phyloP scores from a whole-genome alignment of 2,113 vertebrate species.

The Coturnix japonica region DNA sequence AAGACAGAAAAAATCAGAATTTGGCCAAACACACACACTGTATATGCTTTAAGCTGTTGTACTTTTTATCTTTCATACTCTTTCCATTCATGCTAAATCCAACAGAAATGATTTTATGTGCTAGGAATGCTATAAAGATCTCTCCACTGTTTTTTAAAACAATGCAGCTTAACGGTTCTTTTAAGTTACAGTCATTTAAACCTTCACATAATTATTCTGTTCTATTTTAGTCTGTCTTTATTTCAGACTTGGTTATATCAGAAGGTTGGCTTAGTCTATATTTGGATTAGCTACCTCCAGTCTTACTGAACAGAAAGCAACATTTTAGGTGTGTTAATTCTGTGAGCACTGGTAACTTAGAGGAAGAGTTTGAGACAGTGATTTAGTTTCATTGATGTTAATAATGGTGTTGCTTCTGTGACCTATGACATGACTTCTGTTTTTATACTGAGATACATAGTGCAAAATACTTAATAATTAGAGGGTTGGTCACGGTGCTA shows the following conservation, averaged over 20 bases:
- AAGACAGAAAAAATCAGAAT: background rate
- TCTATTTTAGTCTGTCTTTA: background rate
- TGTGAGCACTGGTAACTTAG: slow-evolving; percentile 10
- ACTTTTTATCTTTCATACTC: slow-evolving; percentile 1
- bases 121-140: background rate
- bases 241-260: background rate
- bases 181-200: background rate
- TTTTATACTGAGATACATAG: slow-evolving; percentile 52
- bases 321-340: background rate
- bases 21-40: background rate
- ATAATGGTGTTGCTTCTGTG: slow-evolving; percentile 39
- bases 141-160: background rate
- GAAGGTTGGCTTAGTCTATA: background rate
- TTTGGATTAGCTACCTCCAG: background rate
- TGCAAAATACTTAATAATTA: slow-evolving; percentile 67
- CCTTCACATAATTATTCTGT: background rate
- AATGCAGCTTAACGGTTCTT: background rate
- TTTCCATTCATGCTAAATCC: background rate
- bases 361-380: background rate
- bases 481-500: slow-evolving; percentile 38
- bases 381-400: slow-evolving; percentile 64
- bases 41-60: background rate
- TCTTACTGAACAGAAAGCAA: background rate
- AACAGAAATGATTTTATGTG: background rate
- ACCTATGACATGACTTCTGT: slow-evolving; percentile 60